Percentiles rank a stretch among this genome's conserved stretches.
phyloP scores from a whole-genome alignment of 2,797 vertebrate species.

The Onychomys leucogaster region DNA sequence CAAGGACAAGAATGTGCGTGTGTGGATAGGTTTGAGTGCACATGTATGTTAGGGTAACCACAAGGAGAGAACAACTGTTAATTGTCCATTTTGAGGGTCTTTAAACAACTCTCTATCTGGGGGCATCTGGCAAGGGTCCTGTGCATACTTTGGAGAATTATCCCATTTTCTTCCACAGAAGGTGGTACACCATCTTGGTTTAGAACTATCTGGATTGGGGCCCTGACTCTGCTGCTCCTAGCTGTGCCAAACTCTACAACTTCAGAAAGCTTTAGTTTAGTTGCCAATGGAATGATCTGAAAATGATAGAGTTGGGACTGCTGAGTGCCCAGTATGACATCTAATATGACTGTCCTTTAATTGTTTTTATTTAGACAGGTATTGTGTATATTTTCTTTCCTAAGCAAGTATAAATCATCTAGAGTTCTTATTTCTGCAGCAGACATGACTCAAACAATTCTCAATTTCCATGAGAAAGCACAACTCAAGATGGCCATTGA shows the following conservation, averaged over 20 bases:
- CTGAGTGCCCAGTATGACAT: not conserved
- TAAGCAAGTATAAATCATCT: not conserved
- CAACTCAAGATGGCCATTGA: not conserved
- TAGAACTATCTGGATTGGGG: slow-evolving; percentile 3
- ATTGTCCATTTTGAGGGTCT: not conserved
- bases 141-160: not conserved
- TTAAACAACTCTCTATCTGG: not conserved
- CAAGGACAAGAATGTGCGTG: not conserved
- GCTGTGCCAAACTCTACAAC: not conserved
- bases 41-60: not conserved
- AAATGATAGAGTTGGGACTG: not conserved
- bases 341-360: not conserved
- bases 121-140: not conserved
- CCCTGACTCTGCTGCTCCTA: not conserved
- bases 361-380: not conserved
- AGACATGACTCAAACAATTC: not conserved
- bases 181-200: not conserved
- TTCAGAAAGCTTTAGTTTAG: slow-evolving; percentile 15
- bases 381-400: not conserved
- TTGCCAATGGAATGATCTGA: slow-evolving; percentile 3
- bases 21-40: not conserved
- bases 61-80: not conserved
- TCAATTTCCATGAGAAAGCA: not conserved
- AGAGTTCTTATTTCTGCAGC: not conserved
- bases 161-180: not conserved